Conservation (phyloP, 2,113 vertebrate species). For the Aythya baeri region DNA sequence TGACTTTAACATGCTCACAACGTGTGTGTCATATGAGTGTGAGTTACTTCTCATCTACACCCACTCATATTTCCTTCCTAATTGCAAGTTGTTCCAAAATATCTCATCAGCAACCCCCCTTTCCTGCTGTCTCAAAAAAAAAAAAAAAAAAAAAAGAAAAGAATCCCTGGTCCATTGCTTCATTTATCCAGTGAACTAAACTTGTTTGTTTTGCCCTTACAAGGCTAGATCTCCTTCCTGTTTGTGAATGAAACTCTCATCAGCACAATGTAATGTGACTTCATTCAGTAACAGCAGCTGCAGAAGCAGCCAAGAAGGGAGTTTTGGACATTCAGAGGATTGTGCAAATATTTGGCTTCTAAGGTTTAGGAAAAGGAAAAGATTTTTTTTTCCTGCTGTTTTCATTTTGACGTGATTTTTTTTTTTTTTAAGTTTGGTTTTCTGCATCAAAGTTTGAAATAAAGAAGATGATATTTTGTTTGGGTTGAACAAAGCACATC, state of each 20-base stretch:
- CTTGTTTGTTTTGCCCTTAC: constrained; percentile 40
- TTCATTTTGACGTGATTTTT: background rate
- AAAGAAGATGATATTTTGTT: background rate
- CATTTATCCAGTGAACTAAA: constrained; percentile 32
- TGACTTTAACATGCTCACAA: constrained; percentile 46
- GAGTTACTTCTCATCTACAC: constrained; percentile 74
- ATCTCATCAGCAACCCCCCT: constrained; percentile 70
- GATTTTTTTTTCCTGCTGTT: background rate
- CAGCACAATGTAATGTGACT: constrained; percentile 12
- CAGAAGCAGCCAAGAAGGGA: background rate
- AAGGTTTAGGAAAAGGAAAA: background rate
- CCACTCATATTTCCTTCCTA: constrained; percentile 81
- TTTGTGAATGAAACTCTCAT: constrained; percentile 51
- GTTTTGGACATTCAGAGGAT: background rate
- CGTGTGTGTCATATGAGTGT: constrained; percentile 70
- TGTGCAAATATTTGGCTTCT: constrained; percentile 37
- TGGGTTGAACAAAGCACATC: background rate
- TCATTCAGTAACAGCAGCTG: constrained; percentile 27
- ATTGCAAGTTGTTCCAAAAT: constrained; percentile 79
- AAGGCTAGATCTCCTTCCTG: constrained; percentile 32
- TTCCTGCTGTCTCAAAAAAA: constrained; percentile 59
- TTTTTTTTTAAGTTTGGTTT: background rate
- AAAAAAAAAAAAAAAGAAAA: background rate
- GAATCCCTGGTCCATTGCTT: constrained; percentile 59
- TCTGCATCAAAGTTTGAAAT: background rate